Percentiles rank a stretch among this genome's conserved stretches.
These are phyloP conservation scores for Euphydryas editha DNA, from an alignment of 2,888 invertebrate species.

Conservation along the genomic window DNA sequence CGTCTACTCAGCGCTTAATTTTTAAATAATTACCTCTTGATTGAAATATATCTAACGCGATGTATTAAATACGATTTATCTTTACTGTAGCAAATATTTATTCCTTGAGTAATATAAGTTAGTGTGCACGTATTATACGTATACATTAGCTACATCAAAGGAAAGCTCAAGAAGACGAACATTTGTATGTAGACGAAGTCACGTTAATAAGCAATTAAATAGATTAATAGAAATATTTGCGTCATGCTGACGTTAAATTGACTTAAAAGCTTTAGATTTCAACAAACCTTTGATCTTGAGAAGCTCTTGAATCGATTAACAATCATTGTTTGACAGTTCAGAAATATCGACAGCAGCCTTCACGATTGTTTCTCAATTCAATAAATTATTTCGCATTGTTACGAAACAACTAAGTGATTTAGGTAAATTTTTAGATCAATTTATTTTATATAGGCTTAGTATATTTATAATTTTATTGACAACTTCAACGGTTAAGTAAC, in stretches of 20 bases:
- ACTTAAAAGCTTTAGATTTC: constrained; percentile 55
- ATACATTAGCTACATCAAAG: constrained; percentile 61
- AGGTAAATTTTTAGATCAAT: not conserved
- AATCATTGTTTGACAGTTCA: constrained; percentile 71
- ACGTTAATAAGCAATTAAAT: constrained; percentile 79
- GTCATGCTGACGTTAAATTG: constrained; percentile 70
- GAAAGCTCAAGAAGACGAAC: constrained; percentile 58
- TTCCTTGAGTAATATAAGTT: no score
- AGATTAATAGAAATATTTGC: constrained; percentile 79
- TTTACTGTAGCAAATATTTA: no score
- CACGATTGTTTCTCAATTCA: constrained; percentile 50
- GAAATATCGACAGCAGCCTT: constrained; percentile 50
- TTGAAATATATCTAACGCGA: no score
- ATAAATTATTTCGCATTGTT: constrained; percentile 30
- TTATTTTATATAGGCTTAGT: constrained; percentile 4
- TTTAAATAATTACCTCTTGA: no score
- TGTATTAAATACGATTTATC: no score
- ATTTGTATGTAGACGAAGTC: constrained; percentile 57
- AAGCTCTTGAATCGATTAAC: constrained; percentile 66
- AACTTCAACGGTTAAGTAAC: no score
- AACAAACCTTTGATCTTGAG: constrained; percentile 71
- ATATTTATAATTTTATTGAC: no score
- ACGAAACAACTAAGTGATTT: constrained; percentile 15
- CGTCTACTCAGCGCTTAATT: no score
- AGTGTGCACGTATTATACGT: constrained; percentile 4